These are phyloP conservation scores for Trissonchulus sp. DNA, from an alignment of 2,888 invertebrate species.

Conservation along the genomic window DNA sequence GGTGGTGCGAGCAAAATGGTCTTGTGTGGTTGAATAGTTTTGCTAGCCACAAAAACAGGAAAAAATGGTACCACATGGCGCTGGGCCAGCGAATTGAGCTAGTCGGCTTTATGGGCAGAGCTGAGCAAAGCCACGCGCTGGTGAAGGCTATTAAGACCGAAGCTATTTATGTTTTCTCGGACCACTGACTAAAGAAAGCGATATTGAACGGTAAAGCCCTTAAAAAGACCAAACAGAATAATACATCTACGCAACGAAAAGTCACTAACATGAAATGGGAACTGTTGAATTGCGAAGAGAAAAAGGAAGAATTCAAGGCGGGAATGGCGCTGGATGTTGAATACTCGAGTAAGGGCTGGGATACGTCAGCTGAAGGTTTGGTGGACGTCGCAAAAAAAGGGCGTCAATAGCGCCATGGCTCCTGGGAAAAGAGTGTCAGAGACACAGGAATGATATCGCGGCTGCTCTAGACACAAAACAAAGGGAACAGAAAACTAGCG, in stretches of 20 bases:
- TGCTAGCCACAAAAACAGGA: slow-evolving; percentile 1
- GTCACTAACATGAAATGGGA: not conserved
- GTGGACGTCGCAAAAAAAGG: slow-evolving; percentile 9
- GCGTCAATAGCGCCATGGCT: slow-evolving; percentile 1
- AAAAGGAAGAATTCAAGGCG: not conserved
- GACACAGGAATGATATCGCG: too few species aligned
- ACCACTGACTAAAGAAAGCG: slow-evolving; percentile 9
- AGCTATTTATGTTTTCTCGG: slow-evolving; percentile 2
- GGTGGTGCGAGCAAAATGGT: slow-evolving; percentile 3
- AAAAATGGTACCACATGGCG: not conserved
- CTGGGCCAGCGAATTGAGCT: not conserved
- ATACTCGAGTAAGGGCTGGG: not conserved
- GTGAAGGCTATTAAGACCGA: slow-evolving; percentile 1
- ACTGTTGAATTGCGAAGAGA: not conserved
- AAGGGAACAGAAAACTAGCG: too few species aligned
- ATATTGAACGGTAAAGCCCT: not conserved
- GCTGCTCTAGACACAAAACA: too few species aligned
- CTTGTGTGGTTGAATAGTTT: slow-evolving; percentile 5
- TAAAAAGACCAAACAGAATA: not conserved
- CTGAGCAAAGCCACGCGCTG: not conserved
- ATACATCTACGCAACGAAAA: not conserved
- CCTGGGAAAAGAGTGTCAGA: slow-evolving; percentile 7
- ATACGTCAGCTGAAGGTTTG: not conserved
- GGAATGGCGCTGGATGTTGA: not conserved
- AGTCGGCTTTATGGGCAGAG: not conserved